Evolutionary conservation across 2,888 invertebrate genomes (phyloP), one percentile per base, ranked within the genome.

Genomic region (Sphaeridia pumilis): DNA sequence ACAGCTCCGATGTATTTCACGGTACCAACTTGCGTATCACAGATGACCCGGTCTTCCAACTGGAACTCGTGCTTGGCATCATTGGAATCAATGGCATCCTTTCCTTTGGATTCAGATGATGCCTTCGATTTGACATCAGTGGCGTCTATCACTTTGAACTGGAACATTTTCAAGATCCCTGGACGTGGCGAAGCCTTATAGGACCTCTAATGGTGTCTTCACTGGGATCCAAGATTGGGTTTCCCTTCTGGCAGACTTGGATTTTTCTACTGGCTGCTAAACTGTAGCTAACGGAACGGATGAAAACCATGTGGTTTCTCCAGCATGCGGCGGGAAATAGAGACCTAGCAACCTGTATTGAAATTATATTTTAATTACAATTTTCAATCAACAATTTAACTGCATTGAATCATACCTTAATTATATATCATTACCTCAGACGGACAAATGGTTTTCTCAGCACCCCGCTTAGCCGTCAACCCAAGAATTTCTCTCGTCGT

Each of bases 1-100:
- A 80, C 73, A 68, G 79, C 77, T 45, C 92, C 90, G 58, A 87
- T 78, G 71, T 82, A 90, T 68, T 78, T 79, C 25, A 89, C 79
- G 5, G 80, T 80, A 17, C 81, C 83, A 56, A 67, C 67, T 58
- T 70, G 66, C 38, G 73, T 74, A 56, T 75, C 74, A 66, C 72
- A 72, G 53, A 70, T 69, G 45, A 77, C 68, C 59, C 76, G 69
- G 56, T 72, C 70, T 42, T 74, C 76, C 56, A 75, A 66, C 26
- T 42, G 52, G 26, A 53, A 59, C 2, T 38, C 48, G 24, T 35
- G n/a, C 7, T 24, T 14, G 20, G 10, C 21, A 2, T 53, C 28
- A 22, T n/a, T 14, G 4, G 12, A 20, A 25, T 24, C 2, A 34
- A 26, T 28, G 2, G 31, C 22, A 3, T 45, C 43, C 2, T 22